Base-by-base conservation (phyloP, 1,140 invertebrate genomes). In the Pomacea maculata region DNA sequence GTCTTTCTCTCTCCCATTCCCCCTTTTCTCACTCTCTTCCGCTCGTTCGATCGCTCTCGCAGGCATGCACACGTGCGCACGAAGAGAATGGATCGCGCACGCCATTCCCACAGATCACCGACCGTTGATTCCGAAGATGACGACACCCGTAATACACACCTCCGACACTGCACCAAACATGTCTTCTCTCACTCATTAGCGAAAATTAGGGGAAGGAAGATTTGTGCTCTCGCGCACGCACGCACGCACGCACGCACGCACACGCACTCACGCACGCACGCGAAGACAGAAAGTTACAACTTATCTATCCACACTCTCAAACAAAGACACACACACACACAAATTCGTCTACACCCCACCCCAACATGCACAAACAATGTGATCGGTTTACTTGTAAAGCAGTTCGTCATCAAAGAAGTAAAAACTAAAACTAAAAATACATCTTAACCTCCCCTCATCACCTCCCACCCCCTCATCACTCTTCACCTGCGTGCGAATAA, bases 41-140 rank as follows among this genome's bases (percentile, higher is more conserved):
- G 54, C 63, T 64, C 67, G 29, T 63, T 79, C 55, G 45, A 68
- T 74, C 81, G 64, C 61, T 73, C 77, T 79, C 75, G 57, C 45
- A 45, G 45, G 21, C 57, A 19, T 76, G 34, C 45, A 6, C 34
- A 45, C 34, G 6, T 6, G 34, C 34, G 6, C 34, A 45, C 34
- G 34, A 45, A 45, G 6, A 45, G 34, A 45, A 2, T 2, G 34
- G 34, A 45, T 45, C 34, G 2, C 34, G 34, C 34, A 45, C 0
- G 6, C 34, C 34, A 45, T 2, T 45, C 34, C 34, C 34, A 45
- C 34, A 45, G 2, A 45, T 45, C 34, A 45, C 34, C 34, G 34
- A 45, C 2, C 34, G 34, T 45, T 45, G 34, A 45, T 45, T 45
- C 6, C 34, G 34, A 45, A 2, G 34, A 6, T 45, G 34, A 45